Evolutionary conservation across 2,113 vertebrate species (phyloP).

Genomic region (Meriones unguiculatus): DNA sequence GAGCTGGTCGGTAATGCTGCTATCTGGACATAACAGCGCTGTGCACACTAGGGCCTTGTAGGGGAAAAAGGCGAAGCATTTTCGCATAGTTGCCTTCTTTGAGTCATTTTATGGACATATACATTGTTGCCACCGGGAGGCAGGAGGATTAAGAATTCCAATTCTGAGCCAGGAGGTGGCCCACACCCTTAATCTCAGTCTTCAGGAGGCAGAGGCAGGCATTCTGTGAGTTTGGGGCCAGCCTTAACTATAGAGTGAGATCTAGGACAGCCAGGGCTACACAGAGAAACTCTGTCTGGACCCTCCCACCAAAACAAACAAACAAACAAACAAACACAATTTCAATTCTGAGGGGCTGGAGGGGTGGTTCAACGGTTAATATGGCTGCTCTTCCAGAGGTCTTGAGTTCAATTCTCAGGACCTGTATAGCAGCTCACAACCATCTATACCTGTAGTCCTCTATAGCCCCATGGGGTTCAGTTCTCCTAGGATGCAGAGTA

Average conservation of each 20-base stretch:
- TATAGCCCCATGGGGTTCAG: neutral
- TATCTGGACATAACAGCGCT: slow-evolving; percentile 59
- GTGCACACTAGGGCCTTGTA: slow-evolving; percentile 19
- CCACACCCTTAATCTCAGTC: neutral
- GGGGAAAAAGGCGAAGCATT: slow-evolving; percentile 62
- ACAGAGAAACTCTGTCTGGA: neutral
- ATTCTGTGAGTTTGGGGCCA: neutral
- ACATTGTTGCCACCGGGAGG: slow-evolving; percentile 20
- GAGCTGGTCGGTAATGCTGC: neutral
- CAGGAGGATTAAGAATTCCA: neutral
- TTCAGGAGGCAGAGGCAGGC: neutral
- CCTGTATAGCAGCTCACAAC: neutral
- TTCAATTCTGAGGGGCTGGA: neutral
- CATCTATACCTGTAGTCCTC: neutral
- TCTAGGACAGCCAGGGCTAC: neutral
- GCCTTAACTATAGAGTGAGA: neutral
- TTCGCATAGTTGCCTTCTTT: slow-evolving; percentile 63
- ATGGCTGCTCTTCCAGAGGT: neutral
- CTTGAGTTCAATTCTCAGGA: neutral
- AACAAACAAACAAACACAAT: neutral
- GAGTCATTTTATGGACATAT: slow-evolving; percentile 49
- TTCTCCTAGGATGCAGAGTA: neutral
- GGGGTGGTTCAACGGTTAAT: neutral
- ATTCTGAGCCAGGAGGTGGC: neutral
- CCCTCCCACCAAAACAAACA: neutral